Percentiles rank a stretch among this genome's conserved stretches.
phyloP scores from a whole-genome alignment of 2,888 invertebrate species.

The Athetis lepigone region DNA sequence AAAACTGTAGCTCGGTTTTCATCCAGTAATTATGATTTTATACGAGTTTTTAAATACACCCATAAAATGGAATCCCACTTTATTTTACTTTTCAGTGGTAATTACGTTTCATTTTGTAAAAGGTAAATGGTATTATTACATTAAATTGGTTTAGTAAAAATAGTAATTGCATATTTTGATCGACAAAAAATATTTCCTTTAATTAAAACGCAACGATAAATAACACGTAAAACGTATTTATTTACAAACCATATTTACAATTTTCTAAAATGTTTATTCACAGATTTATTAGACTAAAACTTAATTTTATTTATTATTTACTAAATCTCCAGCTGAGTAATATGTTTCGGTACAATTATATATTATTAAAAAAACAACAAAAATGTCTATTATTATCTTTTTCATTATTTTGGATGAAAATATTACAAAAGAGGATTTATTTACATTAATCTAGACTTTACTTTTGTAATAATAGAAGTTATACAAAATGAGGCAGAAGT shows the following conservation, averaged over 20 bases:
- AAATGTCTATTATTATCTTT: slow-evolving; percentile 36
- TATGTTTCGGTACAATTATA: slow-evolving; percentile 53
- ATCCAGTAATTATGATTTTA: too few species aligned
- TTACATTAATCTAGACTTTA: slow-evolving; percentile 43
- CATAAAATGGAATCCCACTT: too few species aligned
- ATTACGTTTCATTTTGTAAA: too few species aligned
- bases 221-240: slow-evolving; percentile 88
- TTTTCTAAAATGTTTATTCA: slow-evolving; percentile 66
- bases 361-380: slow-evolving; percentile 55
- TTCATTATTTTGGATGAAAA: slow-evolving; percentile 41
- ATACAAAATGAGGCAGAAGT: background rate
- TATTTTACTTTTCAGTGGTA: too few species aligned
- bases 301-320: slow-evolving; percentile 40
- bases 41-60: too few species aligned
- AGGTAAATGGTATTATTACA: too few species aligned
- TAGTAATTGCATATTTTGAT: background rate
- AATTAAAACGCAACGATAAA: slow-evolving; percentile 67
- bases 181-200: slow-evolving; percentile 12
- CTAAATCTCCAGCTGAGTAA: slow-evolving; percentile 44
- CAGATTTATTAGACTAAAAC: slow-evolving; percentile 58
- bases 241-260: slow-evolving; percentile 86
- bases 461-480: slow-evolving; percentile 13
- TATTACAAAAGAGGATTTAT: slow-evolving; percentile 51
- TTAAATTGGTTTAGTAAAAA: background rate
- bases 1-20: too few species aligned